Evolutionary conservation across 2,888 invertebrate species (phyloP).

Genomic region (Leucozona laternaria): DNA sequence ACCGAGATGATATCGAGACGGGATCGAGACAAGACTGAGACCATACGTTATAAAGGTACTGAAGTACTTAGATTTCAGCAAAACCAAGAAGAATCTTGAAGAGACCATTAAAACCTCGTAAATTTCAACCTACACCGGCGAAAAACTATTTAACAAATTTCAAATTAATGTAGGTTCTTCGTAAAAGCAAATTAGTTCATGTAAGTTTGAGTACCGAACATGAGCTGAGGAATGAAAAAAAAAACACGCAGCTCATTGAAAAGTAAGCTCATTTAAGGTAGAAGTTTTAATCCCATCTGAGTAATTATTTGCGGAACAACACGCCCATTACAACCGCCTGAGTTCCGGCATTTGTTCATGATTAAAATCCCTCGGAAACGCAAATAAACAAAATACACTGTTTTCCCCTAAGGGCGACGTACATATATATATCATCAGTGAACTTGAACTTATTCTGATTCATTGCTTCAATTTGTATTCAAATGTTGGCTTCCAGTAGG

Average conservation of each 20-base stretch:
- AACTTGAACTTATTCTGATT: slow-evolving; percentile 42
- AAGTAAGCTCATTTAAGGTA: background rate
- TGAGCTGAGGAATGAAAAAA: background rate
- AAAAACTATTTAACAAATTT: background rate
- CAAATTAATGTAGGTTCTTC: slow-evolving; percentile 8
- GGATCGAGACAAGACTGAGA: no score
- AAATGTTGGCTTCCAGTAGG: background rate
- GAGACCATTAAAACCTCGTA: no score
- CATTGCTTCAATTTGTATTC: slow-evolving; percentile 23
- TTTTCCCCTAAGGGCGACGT: background rate
- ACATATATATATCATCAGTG: background rate
- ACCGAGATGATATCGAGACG: no score
- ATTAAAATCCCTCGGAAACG: slow-evolving; percentile 18
- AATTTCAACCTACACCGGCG: no score
- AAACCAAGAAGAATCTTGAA: no score
- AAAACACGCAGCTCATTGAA: background rate
- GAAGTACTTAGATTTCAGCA: no score
- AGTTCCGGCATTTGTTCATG: slow-evolving; percentile 19
- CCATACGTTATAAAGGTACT: no score
- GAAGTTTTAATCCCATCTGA: slow-evolving; percentile 36
- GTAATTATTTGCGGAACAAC: slow-evolving; percentile 52
- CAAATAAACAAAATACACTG: background rate
- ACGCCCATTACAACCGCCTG: slow-evolving; percentile 16
- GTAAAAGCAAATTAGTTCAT: background rate
- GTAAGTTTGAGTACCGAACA: background rate